phyloP scores from a whole-genome alignment of 2,888 invertebrate genomes.

The Catocala nupta region DNA sequence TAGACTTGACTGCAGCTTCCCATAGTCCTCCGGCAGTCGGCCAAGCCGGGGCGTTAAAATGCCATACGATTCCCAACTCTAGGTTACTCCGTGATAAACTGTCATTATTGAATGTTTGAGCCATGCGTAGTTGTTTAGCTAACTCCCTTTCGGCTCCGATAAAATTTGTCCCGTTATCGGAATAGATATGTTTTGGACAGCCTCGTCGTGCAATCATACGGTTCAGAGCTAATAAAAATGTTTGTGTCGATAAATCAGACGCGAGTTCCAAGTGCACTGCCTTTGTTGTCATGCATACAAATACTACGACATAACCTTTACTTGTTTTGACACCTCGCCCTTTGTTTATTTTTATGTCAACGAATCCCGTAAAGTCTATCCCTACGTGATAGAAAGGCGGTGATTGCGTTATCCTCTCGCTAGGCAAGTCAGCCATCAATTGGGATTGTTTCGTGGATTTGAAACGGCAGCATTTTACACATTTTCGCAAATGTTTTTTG shows the following conservation, averaged over 20 bases:
- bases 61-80: constrained; percentile 1
- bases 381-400: not conserved
- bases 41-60: not conserved
- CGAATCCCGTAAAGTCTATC: not conserved
- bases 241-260: not conserved
- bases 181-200: constrained; percentile 8
- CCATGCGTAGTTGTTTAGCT: not conserved
- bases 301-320: not conserved
- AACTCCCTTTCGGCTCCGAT: constrained; percentile 2
- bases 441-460: no score
- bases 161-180: constrained; percentile 14
- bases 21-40: constrained; percentile 5
- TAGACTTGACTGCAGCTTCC: constrained; percentile 5
- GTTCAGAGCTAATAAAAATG: not conserved
- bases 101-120: not conserved
- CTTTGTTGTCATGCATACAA: not conserved
- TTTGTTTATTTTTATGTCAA: not conserved
- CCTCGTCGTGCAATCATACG: constrained; percentile 7
- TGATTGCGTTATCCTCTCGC: not conserved
- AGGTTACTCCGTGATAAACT: not conserved
- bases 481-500: no score
- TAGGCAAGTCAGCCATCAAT: not conserved
- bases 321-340: no score
- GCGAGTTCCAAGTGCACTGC: not conserved
- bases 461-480: no score